Evolutionary conservation across 1,140 invertebrate genomes (phyloP).

Genomic region (Tachypleus tridentatus): DNA sequence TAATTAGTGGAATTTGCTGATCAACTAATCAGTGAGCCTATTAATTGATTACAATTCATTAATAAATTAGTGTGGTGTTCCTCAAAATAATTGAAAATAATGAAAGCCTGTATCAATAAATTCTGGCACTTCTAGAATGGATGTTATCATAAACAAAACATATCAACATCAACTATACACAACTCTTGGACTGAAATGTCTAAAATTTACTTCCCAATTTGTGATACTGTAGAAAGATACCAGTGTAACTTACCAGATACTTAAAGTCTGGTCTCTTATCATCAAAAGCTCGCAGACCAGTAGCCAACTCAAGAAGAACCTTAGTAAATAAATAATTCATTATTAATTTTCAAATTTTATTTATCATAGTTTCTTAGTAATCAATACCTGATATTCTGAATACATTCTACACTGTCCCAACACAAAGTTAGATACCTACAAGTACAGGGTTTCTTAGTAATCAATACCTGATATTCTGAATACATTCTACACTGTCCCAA

Average conservation of each 20-base stretch:
- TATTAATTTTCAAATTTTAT: conserved; percentile 1
- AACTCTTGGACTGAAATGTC: neutral
- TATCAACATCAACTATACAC: neutral
- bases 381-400: no score
- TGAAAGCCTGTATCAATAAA: neutral
- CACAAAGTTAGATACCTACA: no score
- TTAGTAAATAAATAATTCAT: conserved; percentile 15
- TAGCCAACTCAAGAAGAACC: conserved; percentile 69
- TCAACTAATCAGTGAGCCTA: no score
- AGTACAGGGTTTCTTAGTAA: no score
- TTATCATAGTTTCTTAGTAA: no score
- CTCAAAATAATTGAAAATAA: neutral
- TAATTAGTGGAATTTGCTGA: no score
- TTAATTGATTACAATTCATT: neutral
- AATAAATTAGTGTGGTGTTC: neutral
- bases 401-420: no score
- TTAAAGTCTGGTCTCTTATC: conserved; percentile 28
- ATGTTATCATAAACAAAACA: neutral
- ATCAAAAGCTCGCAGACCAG: conserved; percentile 53
- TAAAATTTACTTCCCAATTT: neutral
- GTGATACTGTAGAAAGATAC: neutral
- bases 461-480: no score
- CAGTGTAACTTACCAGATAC: conserved; percentile 8
- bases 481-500: no score
- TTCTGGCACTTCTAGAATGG: no score